A percentile compares a stretch with the other conserved stretches of the same genome.
These are phyloP conservation scores for Argyresthia albistria DNA, from an alignment of 2,888 invertebrate species.

Conservation along the genomic window DNA sequence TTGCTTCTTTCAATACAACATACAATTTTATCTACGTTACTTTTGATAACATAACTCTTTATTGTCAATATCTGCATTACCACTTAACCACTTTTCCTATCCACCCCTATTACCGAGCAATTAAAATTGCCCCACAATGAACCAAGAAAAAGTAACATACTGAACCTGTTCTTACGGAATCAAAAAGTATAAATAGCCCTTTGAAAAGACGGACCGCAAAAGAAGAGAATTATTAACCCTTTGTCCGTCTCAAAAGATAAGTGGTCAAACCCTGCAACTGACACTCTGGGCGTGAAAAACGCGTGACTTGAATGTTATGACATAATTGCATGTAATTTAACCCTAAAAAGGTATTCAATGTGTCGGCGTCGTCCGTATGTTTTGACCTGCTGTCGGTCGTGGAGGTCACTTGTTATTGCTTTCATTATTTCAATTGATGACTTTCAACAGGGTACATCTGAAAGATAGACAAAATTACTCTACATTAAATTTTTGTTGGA, in stretches of 20 bases:
- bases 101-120: background rate
- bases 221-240: conserved; percentile 28
- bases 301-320: conserved; percentile 36
- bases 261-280: conserved; percentile 61
- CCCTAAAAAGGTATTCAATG: conserved; percentile 40
- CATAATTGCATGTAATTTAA: conserved; percentile 57
- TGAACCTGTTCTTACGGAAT: too few relatives aligned
- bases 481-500: too few relatives aligned
- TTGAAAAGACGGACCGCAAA: conserved; percentile 30
- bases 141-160: background rate
- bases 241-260: conserved; percentile 30
- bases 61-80: too few relatives aligned
- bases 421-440: too few relatives aligned
- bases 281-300: conserved; percentile 42
- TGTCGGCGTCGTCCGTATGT: conserved; percentile 53
- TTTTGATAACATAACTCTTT: too few relatives aligned
- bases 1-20: too few relatives aligned
- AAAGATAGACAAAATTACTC: too few relatives aligned
- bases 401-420: background rate
- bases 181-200: background rate
- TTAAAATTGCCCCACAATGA: background rate
- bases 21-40: too few relatives aligned
- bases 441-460: too few relatives aligned
- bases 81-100: background rate
- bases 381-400: conserved; percentile 1